Percentiles rank a stretch among this genome's conserved stretches.
Evolutionary conservation across 92 coral and sea anemone genomes (phyloP).

Genomic region (Heteractis magnifica): DNA sequence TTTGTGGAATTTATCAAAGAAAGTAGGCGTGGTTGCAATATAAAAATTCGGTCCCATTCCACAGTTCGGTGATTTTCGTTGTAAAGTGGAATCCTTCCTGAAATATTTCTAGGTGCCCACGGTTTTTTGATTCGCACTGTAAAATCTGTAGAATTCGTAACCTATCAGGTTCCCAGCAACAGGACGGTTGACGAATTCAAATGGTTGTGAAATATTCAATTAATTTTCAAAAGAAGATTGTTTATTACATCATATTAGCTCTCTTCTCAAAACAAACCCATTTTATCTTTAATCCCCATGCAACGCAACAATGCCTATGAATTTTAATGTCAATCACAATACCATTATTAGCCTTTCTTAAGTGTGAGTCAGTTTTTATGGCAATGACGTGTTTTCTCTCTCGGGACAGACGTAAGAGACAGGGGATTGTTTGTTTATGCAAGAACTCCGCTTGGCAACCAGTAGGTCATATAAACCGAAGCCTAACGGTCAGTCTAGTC

Average conservation of each 20-base stretch:
- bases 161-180: no score
- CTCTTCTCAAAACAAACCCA: neutral
- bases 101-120: no score
- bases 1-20: no score
- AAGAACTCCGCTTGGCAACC: slow-evolving; percentile 2
- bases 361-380: neutral
- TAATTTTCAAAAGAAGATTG: neutral
- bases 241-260: neutral
- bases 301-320: neutral
- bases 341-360: neutral
- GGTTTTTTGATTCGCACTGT: no score
- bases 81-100: no score
- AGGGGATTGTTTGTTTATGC: slow-evolving; percentile 8
- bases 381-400: slow-evolving; percentile 1
- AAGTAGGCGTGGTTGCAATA: no score
- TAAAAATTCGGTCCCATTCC: no score
- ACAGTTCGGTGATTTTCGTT: no score
- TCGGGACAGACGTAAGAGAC: slow-evolving; percentile 26
- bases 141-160: no score
- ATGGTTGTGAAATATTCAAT: no score
- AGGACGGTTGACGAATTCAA: no score
- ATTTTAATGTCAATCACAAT: neutral
- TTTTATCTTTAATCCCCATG: neutral
- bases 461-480: neutral
- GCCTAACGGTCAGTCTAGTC: neutral